Percentiles rank a stretch among this genome's conserved stretches.
These are phyloP conservation scores for Pseudomyrmex pallidus DNA, from an alignment of 1,140 invertebrate species.

Conservation along the genomic window DNA sequence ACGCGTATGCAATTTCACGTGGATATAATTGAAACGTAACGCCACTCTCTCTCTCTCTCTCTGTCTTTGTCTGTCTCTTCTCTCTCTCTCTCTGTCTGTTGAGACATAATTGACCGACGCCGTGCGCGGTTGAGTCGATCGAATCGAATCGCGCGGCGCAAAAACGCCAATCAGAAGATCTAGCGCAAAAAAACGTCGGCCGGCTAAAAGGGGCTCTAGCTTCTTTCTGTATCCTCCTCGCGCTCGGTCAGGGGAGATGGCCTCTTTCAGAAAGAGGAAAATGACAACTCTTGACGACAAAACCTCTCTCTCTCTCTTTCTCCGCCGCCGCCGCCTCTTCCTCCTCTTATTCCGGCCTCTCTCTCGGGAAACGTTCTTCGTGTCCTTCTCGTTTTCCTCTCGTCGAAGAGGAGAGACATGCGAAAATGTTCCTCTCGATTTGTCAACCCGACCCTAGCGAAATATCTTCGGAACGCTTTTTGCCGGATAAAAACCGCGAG, in stretches of 20 bases:
- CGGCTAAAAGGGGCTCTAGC: conserved; percentile 66
- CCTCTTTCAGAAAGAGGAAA: conserved; percentile 55
- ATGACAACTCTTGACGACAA: conserved; percentile 60
- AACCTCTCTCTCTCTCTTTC: conserved; percentile 7
- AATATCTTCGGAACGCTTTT: conserved; percentile 43
- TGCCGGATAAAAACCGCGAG: conserved; percentile 28
- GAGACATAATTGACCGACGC: conserved; percentile 82
- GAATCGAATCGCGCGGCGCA: conserved; percentile 67
- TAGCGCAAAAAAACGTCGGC: conserved; percentile 71
- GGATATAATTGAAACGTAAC: conserved; percentile 84
- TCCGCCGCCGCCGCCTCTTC: not conserved
- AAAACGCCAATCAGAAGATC: conserved; percentile 78
- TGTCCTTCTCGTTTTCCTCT: not conserved
- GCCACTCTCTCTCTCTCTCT: conserved; percentile 63
- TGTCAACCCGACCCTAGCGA: conserved; percentile 49
- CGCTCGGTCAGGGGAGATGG: conserved; percentile 7
- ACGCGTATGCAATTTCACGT: conserved; percentile 63
- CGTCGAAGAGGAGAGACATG: not conserved
- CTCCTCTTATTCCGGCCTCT: conserved; percentile 31
- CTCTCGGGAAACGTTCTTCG: conserved; percentile 43
- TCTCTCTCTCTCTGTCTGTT: conserved; percentile 67
- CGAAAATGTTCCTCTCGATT: conserved; percentile 60
- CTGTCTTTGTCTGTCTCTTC: no score
- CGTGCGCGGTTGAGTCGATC: conserved; percentile 73
- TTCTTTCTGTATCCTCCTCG: conserved; percentile 31